A percentile compares a stretch with the other conserved stretches of the same genome.
Conservation (phyloP, 2,888 invertebrate species). For the Drosophila paramelanica region DNA sequence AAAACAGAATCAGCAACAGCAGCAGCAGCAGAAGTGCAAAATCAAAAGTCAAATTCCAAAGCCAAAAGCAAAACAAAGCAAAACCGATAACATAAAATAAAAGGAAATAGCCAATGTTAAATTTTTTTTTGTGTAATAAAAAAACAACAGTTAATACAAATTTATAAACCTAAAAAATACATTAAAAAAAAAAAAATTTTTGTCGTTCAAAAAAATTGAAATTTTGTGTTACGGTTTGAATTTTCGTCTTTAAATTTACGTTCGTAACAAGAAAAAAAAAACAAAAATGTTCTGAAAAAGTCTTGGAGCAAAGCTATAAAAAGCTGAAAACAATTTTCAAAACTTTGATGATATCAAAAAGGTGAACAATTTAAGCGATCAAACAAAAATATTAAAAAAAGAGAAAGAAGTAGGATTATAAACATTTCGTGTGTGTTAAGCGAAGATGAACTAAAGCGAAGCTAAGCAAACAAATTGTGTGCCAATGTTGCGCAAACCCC, state of each 20-base stretch:
- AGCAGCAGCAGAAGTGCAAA: conserved; percentile 53
- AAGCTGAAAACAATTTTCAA: conserved; percentile 53
- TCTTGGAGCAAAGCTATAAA: conserved; percentile 45
- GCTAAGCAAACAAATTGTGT: conserved; percentile 32
- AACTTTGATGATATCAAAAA: conserved; percentile 58
- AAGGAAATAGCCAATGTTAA: conserved; percentile 81
- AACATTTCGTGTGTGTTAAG: conserved; percentile 33
- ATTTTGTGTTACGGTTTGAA: conserved; percentile 73
- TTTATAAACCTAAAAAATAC: conserved; percentile 25
- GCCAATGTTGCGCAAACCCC: conserved; percentile 45
- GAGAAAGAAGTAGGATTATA: conserved; percentile 18
- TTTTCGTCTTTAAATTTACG: conserved; percentile 78
- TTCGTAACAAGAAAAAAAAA: conserved; percentile 54
- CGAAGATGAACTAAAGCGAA: conserved; percentile 17
- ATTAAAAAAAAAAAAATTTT: conserved; percentile 32
- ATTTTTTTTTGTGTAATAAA: conserved; percentile 66
- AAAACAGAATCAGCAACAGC: conserved; percentile 41
- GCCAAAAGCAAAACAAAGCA: conserved; percentile 54
- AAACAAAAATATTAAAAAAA: conserved; percentile 18
- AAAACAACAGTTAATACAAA: conserved; percentile 27
- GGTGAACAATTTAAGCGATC: conserved; percentile 49
- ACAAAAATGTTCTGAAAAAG: conserved; percentile 66
- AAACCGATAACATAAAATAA: conserved; percentile 37
- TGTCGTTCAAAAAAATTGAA: conserved; percentile 56
- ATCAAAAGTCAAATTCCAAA: conserved; percentile 65